A percentile compares a stretch with the other conserved stretches of the same genome.
phyloP scores from a whole-genome alignment of 1,140 invertebrate species.

The Frieseomelitta varia region DNA sequence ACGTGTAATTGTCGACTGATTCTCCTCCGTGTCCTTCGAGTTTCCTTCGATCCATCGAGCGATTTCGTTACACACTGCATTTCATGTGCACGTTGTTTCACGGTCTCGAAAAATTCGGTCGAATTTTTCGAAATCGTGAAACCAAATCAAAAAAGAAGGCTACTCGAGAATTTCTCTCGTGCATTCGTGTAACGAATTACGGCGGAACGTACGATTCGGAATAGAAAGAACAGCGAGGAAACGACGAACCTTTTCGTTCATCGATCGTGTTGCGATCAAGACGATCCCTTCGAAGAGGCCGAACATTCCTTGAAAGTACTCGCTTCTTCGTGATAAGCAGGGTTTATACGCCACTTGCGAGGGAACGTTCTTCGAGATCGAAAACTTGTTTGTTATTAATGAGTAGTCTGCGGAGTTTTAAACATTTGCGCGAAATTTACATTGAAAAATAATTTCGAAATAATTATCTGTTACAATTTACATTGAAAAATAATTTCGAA shows the following conservation, averaged over 20 bases:
- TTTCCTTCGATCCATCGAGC: not conserved
- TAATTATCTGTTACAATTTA: no score
- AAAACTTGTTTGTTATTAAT: not conserved
- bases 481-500: no score
- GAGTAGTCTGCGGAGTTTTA: no score
- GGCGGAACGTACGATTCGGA: not conserved
- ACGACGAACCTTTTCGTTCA: not conserved
- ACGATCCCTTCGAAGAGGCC: conserved; percentile 8
- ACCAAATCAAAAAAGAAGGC: fast-evolving
- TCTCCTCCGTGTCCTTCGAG: not conserved
- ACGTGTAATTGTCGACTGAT: conserved; percentile 30
- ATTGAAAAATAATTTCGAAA: no score
- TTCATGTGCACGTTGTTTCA: not conserved
- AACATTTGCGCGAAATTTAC: no score
- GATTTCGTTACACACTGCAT: not conserved
- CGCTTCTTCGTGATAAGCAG: conserved; percentile 47
- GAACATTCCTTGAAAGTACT: not conserved
- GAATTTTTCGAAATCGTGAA: conserved; percentile 1
- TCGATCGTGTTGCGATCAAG: not conserved
- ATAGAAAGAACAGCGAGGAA: not conserved
- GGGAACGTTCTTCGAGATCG: conserved; percentile 8
- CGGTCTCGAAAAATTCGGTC: not conserved
- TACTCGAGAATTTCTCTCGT: not conserved
- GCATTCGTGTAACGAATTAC: not conserved
- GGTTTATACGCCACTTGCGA: conserved; percentile 17